Conservation (phyloP, 2,888 invertebrate species). For the Axea sp. region DNA sequence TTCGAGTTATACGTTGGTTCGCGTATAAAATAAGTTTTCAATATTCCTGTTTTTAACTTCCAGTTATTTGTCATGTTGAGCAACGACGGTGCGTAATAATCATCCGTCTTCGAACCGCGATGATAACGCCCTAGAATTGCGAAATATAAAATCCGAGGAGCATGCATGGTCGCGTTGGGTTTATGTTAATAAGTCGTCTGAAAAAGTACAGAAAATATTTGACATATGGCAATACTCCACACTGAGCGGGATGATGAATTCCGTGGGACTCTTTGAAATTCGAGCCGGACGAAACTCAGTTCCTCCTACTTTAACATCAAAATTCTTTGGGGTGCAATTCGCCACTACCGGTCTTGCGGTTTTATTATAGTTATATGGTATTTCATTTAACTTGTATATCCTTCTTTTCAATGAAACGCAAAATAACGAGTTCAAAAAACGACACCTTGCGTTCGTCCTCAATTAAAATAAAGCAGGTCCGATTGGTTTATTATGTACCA, state of each 20-base stretch:
- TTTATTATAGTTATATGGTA: slow-evolving; percentile 10
- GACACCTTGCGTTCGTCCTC: no score
- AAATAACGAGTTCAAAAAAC: no score
- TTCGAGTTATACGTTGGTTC: background rate
- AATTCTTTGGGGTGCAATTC: slow-evolving; percentile 31
- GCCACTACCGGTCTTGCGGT: slow-evolving; percentile 47
- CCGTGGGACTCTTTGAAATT: slow-evolving; percentile 45
- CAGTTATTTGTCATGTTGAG: slow-evolving; percentile 3
- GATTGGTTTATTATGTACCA: no score
- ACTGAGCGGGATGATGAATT: slow-evolving; percentile 49
- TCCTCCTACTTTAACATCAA: slow-evolving; percentile 30
- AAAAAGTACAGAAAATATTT: slow-evolving; percentile 51
- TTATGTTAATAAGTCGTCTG: slow-evolving; percentile 51
- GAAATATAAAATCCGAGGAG: background rate
- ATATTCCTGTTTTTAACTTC: background rate
- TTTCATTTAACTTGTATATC: slow-evolving; percentile 2
- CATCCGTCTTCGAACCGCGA: slow-evolving; percentile 35
- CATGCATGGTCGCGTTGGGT: slow-evolving; percentile 13
- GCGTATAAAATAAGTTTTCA: background rate
- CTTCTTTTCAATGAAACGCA: no score
- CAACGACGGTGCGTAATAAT: slow-evolving; percentile 12
- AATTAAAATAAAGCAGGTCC: no score
- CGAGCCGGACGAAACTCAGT: slow-evolving; percentile 38
- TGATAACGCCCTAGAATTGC: slow-evolving; percentile 16
- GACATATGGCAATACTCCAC: slow-evolving; percentile 41